Percentiles rank a stretch among this genome's conserved stretches.
Conservation (phyloP, 2,797 vertebrate species). For the Epinephelus malabaricus region DNA sequence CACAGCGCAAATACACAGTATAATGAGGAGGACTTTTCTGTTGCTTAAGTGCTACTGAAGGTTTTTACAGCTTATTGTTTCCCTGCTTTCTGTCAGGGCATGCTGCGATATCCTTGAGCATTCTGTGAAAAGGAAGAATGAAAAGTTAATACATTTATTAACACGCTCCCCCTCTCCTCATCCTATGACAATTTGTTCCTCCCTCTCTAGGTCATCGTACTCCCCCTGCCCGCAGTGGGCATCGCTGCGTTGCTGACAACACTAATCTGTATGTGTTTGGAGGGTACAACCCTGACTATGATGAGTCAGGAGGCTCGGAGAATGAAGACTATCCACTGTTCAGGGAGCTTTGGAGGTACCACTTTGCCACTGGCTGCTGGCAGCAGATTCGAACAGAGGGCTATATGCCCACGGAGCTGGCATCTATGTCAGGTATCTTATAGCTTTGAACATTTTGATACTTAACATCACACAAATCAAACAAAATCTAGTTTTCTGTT, state of each 20-base stretch:
- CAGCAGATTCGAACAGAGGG: constrained; percentile 97
- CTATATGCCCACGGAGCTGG: constrained; percentile 97
- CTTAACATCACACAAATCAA: not conserved
- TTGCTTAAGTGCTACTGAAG: not conserved
- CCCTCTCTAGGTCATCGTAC: constrained; percentile 86
- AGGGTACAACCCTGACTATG: constrained; percentile 97
- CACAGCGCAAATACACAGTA: not conserved
- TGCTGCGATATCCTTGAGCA: not conserved
- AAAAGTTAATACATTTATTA: too few species aligned
- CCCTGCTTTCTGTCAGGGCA: not conserved
- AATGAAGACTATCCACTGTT: constrained; percentile 98
- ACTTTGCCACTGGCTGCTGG: constrained; percentile 97
- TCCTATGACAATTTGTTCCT: constrained; percentile 4
- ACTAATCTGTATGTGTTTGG: constrained; percentile 97
- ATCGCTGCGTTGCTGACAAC: constrained; percentile 96
- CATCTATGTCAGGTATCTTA: constrained; percentile 94
- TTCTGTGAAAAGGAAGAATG: not conserved
- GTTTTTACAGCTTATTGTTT: not conserved
- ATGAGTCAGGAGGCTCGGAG: constrained; percentile 95
- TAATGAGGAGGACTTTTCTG: not conserved
- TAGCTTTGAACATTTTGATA: not conserved
- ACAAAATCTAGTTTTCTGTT: not conserved
- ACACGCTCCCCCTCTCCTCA: not conserved
- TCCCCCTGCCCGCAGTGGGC: constrained; percentile 95
- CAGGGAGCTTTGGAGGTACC: constrained; percentile 97